Evolutionary conservation across 2,113 vertebrate genomes (phyloP), one percentile per base, ranked within the genome.

Genomic region (Hyla sarda): DNA sequence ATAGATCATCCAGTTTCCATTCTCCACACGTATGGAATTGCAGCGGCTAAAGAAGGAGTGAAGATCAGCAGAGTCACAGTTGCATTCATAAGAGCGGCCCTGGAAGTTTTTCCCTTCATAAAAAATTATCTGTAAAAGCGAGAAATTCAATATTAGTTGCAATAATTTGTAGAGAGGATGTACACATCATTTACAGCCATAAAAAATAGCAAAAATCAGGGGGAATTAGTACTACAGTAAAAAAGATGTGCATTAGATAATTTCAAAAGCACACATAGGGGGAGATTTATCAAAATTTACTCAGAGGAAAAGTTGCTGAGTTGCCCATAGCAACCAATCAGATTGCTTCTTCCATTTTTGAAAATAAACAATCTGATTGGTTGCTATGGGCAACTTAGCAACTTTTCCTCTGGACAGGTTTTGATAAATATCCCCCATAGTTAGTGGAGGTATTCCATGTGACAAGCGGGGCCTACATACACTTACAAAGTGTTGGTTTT

Each of bases 51-150:
- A 90, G 91, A 95, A 96, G 78, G 88, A 79, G 88, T 97, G 97
- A 90, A 99, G 96, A 67, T 98, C 96, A 0, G 95, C 90, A 90
- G 96, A 97, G 93, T 99, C 96, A 0, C 94, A 93, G 84, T 97
- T 95, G 0, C 95, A 97, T 88, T 98, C 97, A 34, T 97, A 98
- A 87, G 89, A 93, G 25, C 94, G 95, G 56, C 97, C 97, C 77
- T 97, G 93, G 90, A 98, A 99, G 88, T 97, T 96, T 90, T 96
- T 98, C 90, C 98, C 97, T 92, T 99, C 96, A 0, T 96, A 98
- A 92, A 99, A 97, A 90, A 95, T 93, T 32, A 99, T 95, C 98
- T 98, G 92, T 41, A 67, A 52, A 82, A 9, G 14, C 19, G 5
- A 2, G 13, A 65, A 47, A 28, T 47, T 30, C 2, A 25, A 76